phyloP scores from a whole-genome alignment of 1,140 invertebrate species.

The Archivesica marissinica region DNA sequence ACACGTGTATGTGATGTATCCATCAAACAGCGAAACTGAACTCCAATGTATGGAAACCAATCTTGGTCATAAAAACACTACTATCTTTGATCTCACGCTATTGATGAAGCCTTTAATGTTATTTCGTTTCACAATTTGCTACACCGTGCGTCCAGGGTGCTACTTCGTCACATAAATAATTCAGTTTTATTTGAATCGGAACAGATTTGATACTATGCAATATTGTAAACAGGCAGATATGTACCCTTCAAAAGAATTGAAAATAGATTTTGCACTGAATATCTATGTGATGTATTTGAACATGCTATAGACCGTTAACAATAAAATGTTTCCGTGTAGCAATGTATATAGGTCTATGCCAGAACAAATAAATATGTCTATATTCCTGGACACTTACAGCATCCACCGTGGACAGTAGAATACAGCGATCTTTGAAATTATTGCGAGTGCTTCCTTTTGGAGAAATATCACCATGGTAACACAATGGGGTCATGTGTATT shows the following conservation, averaged over 20 bases:
- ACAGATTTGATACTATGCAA: background rate
- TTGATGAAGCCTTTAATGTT: constrained; percentile 39
- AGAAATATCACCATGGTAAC: no score
- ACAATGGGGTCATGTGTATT: no score
- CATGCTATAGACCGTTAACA: no score
- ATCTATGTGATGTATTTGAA: no score
- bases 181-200: constrained; percentile 28
- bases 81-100: constrained; percentile 5
- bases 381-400: no score
- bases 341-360: no score
- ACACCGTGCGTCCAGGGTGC: constrained; percentile 23
- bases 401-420: no score
- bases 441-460: no score
- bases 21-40: constrained; percentile 22
- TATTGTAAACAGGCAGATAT: constrained; percentile 7
- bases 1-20: constrained; percentile 31
- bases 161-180: constrained; percentile 23
- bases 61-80: constrained; percentile 20
- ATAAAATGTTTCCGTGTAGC: no score
- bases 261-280: background rate
- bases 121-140: constrained; percentile 39
- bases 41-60: constrained; percentile 4
- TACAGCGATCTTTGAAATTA: no score
- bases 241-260: background rate
- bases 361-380: no score